Conservation (phyloP, 2,113 vertebrate genomes). For the Silurus meridionalis region DNA sequence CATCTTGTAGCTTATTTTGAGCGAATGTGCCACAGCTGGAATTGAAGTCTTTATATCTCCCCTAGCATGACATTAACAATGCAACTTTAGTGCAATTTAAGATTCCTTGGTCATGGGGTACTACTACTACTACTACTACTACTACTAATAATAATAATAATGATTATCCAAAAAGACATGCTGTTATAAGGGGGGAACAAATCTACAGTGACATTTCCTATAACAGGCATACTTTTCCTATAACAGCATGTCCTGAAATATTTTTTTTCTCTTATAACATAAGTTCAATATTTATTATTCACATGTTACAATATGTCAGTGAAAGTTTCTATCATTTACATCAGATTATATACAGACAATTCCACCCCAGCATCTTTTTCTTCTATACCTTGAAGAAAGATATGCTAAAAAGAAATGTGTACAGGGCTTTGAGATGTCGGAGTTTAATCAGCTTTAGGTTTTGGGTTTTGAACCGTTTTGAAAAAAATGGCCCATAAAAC, state of each 20-base stretch:
- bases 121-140: no score
- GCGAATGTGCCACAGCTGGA: slow-evolving; percentile 10
- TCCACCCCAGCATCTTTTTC: neutral
- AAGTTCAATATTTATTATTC: neutral
- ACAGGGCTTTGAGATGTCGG: neutral
- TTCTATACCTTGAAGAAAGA: neutral
- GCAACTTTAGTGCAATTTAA: neutral
- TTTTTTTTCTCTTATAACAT: neutral
- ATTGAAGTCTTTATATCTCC: neutral
- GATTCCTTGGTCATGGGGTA: neutral
- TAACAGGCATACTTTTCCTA: no score
- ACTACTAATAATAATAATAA: neutral
- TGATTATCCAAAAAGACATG: neutral
- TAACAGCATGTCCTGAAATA: neutral
- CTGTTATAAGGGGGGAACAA: neutral
- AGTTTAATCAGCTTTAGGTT: neutral
- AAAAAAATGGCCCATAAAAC: neutral
- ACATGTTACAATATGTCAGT: neutral
- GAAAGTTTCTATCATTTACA: neutral
- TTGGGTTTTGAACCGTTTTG: neutral
- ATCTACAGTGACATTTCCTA: no score
- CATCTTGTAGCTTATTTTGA: slow-evolving; percentile 16
- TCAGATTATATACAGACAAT: neutral
- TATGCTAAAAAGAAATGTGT: neutral
- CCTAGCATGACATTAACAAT: neutral